Evolutionary conservation across 2,113 vertebrate species (phyloP).

Genomic region (Cryptoleucopteryx plumbea): DNA sequence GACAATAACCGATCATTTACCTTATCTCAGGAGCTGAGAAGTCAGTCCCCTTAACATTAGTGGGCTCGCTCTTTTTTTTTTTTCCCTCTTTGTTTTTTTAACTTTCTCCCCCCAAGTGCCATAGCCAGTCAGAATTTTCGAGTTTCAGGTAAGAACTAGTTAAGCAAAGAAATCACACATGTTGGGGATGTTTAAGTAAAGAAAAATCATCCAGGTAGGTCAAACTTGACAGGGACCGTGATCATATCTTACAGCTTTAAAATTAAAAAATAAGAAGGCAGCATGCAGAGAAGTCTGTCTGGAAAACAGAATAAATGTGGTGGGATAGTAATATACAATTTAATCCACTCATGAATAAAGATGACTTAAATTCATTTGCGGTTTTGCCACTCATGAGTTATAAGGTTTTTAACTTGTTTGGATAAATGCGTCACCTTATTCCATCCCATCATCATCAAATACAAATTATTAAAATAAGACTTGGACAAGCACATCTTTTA

Average conservation of each 20-base stretch:
- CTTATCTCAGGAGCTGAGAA: background rate
- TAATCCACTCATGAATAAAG: conserved; percentile 77
- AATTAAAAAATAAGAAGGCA: conserved; percentile 66
- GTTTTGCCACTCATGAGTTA: conserved; percentile 71
- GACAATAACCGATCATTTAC: background rate
- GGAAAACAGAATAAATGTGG: conserved; percentile 64
- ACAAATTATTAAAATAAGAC: conserved; percentile 77
- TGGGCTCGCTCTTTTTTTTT: background rate
- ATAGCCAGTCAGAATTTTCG: background rate
- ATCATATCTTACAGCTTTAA: conserved; percentile 41
- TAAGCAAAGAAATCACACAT: conserved; percentile 52
- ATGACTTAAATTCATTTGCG: conserved; percentile 68
- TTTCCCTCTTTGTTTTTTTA: too few relatives aligned
- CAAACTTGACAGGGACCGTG: conserved; percentile 31
- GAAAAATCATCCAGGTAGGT: conserved; percentile 54
- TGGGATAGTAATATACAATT: conserved; percentile 56
- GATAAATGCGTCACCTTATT: conserved; percentile 69
- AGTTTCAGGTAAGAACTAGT: conserved; percentile 20
- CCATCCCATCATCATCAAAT: conserved; percentile 65
- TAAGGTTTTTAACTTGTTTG: conserved; percentile 69
- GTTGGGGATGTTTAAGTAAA: background rate
- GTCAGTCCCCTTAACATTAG: background rate
- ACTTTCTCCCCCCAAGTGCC: background rate
- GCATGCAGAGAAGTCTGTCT: conserved; percentile 40
- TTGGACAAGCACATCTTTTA: conserved; percentile 69